Evolutionary conservation across 2,797 vertebrate species (phyloP), one percentile per base, ranked within the genome.

Genomic region (Rhodeus uyekii): DNA sequence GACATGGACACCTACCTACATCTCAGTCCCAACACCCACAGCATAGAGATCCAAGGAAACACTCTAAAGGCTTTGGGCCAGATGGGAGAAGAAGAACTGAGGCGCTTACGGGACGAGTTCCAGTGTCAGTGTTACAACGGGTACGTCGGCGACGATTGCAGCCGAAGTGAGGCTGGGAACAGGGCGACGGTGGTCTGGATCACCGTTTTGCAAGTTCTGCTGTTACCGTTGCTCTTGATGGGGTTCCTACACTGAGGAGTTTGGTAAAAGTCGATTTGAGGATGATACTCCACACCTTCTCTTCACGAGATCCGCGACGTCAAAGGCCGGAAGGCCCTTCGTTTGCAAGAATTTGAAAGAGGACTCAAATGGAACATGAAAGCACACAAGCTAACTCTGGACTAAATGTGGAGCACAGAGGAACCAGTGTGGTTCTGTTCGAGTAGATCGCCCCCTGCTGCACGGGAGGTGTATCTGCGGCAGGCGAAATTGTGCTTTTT

Each of bases 121-220:
- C 91, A 89, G 83, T 96, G 95, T 85, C 95, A 96, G 50, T 96
- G 95, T 90, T 96, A 96, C 90, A 92, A 86, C n/a, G 95, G 94
- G 64, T 94, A 93, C 91, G 86, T 19, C 4, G 95, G 94, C 2
- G 88, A 93, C 32, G 87, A 85, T 63, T 96, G 95, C 85, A 83
- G 86, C 64, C 86, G 87, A 78, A 91, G 48, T 82, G 90, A 89
- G 50, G 83, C 85, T 19, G 90, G 89, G 81, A 92, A 90, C 87
- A 90, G 82, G 87, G 92, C 89, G 19, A 44, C 89, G 69, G 88
- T 89, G 86, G 87, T 89, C 46, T 87, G 92, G 1, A 85, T 82
- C 27, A 85, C 80, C 74, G 90, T 90, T 90, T 78, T 92, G 32
- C 86, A 92, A 50, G 90, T 86, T 89, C 24, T 93, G 82, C 79